These are phyloP conservation scores for Agrilus planipennis DNA, from an alignment of 1,140 invertebrate species.

Conservation along the genomic window DNA sequence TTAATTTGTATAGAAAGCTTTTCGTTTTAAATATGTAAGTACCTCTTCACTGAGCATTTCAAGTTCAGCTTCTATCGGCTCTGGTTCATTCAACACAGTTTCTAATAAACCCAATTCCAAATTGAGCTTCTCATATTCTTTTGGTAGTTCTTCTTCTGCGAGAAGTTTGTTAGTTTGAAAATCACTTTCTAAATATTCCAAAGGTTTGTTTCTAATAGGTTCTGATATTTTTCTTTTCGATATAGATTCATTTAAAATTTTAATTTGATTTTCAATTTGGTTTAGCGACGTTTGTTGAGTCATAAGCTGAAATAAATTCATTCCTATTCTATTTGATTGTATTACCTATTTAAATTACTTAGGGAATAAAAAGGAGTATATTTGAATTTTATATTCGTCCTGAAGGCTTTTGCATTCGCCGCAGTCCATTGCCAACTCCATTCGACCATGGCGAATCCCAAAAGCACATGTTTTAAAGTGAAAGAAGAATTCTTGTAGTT, in stretches of 20 bases:
- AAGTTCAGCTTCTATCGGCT: neutral
- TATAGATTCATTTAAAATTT: neutral
- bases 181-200: conserved; percentile 3
- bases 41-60: too few species aligned
- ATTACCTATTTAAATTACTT: too few species aligned
- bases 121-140: conserved; percentile 1
- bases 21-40: too few species aligned
- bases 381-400: too few species aligned
- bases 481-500: too few species aligned
- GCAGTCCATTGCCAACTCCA: too few species aligned
- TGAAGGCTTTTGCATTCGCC: too few species aligned
- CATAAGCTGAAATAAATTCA: neutral
- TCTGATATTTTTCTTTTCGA: neutral
- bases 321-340: too few species aligned
- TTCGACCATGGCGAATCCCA: too few species aligned
- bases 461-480: too few species aligned
- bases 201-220: neutral
- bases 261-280: conserved; percentile 4
- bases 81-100: neutral
- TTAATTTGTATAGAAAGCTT: too few species aligned
- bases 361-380: too few species aligned
- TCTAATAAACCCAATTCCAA: conserved; percentile 2
- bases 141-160: neutral
- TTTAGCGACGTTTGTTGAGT: conserved; percentile 1
- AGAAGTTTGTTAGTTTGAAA: conserved; percentile 8